A percentile compares a stretch with the other conserved stretches of the same genome.
phyloP scores from a whole-genome alignment of 1,140 invertebrate species.

The Psilanteris sp. region DNA sequence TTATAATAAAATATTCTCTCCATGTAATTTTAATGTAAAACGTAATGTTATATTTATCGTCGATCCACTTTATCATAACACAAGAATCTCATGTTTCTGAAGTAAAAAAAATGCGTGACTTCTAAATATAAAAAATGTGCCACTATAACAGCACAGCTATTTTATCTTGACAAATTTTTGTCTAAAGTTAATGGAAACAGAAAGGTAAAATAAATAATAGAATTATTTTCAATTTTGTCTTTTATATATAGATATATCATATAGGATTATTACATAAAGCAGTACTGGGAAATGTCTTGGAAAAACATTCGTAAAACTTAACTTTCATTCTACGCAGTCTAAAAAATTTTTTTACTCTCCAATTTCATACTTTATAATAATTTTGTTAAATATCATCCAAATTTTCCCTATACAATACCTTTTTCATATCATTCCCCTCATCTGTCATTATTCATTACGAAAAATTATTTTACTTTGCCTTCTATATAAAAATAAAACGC shows the following conservation, averaged over 20 bases:
- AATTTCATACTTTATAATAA: conserved; percentile 51
- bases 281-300: conserved; percentile 72
- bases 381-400: conserved; percentile 55
- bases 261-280: conserved; percentile 77
- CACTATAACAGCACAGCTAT: too few species aligned
- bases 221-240: conserved; percentile 64
- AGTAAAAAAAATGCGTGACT: too few species aligned
- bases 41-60: too few species aligned
- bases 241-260: conserved; percentile 73
- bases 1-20: too few species aligned
- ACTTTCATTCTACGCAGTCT: conserved; percentile 67
- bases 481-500: conserved; percentile 79
- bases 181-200: too few species aligned
- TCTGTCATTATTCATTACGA: conserved; percentile 57
- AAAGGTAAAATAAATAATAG: neutral
- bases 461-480: conserved; percentile 68
- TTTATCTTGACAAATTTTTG: too few species aligned
- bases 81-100: too few species aligned
- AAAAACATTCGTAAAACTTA: conserved; percentile 71
- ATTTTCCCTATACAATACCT: conserved; percentile 49
- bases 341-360: conserved; percentile 53
- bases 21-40: too few species aligned
- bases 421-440: conserved; percentile 43
- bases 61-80: too few species aligned
- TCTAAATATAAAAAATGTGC: neutral